A percentile compares a stretch with the other conserved stretches of the same genome.
These are phyloP conservation scores for Pipistrellus pipistrellus DNA, from an alignment of 2,797 vertebrate species.

Conservation along the genomic window DNA sequence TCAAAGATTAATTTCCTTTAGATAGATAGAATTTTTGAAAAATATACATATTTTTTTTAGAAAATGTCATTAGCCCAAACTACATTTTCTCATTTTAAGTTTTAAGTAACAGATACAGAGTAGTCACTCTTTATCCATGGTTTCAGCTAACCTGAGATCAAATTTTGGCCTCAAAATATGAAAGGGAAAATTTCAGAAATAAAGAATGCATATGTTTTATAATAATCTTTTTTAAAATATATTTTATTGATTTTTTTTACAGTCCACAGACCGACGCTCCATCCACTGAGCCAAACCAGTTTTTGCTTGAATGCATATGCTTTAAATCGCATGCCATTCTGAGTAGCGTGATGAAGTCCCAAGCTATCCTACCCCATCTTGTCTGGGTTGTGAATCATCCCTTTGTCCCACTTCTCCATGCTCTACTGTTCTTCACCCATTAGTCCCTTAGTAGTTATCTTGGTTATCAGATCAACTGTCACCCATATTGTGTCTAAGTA, in stretches of 20 bases:
- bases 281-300: no score
- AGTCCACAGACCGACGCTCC: no score
- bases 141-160: conserved; percentile 4
- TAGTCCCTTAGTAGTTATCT: background rate
- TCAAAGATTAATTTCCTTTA: conserved; percentile 66
- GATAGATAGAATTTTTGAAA: conserved; percentile 28
- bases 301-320: background rate
- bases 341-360: background rate
- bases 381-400: no score
- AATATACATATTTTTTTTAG: background rate
- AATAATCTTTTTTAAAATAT: no score
- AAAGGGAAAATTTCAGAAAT: background rate
- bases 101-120: background rate
- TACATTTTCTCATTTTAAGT: conserved; percentile 51
- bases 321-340: background rate
- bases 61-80: conserved; percentile 54
- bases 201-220: background rate
- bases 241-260: no score
- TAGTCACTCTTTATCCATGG: background rate
- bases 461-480: background rate
- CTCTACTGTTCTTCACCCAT: background rate
- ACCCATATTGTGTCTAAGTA: background rate
- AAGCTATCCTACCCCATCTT: background rate
- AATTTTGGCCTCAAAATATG: background rate
- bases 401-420: background rate